A percentile compares a stretch with the other conserved stretches of the same genome.
These are phyloP conservation scores for Busseola fusca DNA, from an alignment of 2,888 invertebrate species.

Conservation along the genomic window DNA sequence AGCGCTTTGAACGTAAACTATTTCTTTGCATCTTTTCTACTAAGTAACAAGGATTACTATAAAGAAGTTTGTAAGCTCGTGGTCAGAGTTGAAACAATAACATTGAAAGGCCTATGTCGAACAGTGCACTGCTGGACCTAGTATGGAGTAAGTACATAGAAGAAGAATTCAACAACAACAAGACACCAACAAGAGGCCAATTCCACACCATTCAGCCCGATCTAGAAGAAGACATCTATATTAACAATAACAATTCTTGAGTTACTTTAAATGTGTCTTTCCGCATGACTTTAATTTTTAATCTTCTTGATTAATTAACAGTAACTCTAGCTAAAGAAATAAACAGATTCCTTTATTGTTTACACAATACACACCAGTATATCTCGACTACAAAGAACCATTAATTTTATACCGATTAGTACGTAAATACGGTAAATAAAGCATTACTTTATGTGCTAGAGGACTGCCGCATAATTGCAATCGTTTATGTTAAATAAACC, in stretches of 20 bases:
- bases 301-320: constrained; percentile 3
- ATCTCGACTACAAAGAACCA: constrained; percentile 17
- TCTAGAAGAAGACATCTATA: background rate
- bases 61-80: background rate
- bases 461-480: constrained; percentile 11
- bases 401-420: background rate
- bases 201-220: background rate
- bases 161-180: too few relatives aligned
- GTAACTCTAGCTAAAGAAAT: background rate
- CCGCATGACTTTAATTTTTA: background rate
- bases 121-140: too few relatives aligned
- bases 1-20: background rate
- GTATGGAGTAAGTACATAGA: too few relatives aligned
- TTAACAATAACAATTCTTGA: background rate
- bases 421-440: constrained; percentile 8
- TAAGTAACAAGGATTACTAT: background rate
- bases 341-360: constrained; percentile 2
- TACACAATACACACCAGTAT: constrained; percentile 4
- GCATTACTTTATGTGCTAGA: background rate
- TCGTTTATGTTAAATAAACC: constrained; percentile 28
- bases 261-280: background rate
- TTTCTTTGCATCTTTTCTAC: too few relatives aligned
- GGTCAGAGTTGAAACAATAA: background rate
- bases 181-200: too few relatives aligned
- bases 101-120: too few relatives aligned